Evolutionary conservation across 2,113 vertebrate genomes (phyloP), one percentile per base, ranked within the genome.

Genomic region (Pteropus alecto): DNA sequence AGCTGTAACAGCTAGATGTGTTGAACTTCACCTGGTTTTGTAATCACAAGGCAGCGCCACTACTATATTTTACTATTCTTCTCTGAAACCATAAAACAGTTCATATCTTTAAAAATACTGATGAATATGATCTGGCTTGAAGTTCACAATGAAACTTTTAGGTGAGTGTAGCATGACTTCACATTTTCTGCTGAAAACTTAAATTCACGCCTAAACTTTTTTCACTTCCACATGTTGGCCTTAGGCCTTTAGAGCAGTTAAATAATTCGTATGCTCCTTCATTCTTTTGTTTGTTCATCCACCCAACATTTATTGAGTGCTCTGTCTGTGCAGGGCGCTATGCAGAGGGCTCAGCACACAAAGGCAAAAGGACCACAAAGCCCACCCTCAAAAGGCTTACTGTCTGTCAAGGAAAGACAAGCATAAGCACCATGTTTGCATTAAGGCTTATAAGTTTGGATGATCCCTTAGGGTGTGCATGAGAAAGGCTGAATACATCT

Each of bases 161-260:
- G 70, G 90, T 60, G 60, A 92, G 46, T 35, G 8, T 46, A 73
- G 71, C 87, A 26, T 48, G 96, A 54, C 67, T 94, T 96, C 95
- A 83, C 43, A 48, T 90, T 85, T 95, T 92, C 90, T 96, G 90
- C 43, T 97, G 96, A 96, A 97, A 96, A 82, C 97, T 94, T n/a
- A 91, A 82, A 94, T 96, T 96, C 95, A 96, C 95, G 88, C 93
- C 93, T 85, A 15, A 33, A 38, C 14, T 7, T 61, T 33, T 61
- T 85, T 35, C 38, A 67, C 54, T 93, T 90, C 48, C 85, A 78
- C 85, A 83, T 76, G 74, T 93, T 94, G 88, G 90, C 88, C 93
- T 70, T 54, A 6, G 68, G 90, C 84, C 79, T 95, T 78, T 35
- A 30, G 33, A n/a, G 14, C 30, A 28, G 56, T 70, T 48, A 65